These are phyloP conservation scores for Anableps anableps DNA, from an alignment of 2,797 vertebrate genomes.

Conservation along the genomic window DNA sequence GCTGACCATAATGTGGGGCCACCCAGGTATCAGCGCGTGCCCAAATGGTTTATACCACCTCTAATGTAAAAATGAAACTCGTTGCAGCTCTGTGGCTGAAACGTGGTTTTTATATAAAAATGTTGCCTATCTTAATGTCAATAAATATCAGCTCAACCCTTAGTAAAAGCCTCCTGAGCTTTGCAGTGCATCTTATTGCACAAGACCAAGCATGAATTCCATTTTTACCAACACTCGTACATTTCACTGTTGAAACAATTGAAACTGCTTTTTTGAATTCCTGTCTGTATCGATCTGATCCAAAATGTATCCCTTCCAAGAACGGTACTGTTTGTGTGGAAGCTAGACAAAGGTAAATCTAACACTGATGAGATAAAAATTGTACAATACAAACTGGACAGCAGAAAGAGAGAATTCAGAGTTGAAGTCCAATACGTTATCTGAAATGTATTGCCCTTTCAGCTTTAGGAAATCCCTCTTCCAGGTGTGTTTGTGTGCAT, in stretches of 20 bases:
- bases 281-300: conserved; percentile 13
- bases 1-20: not conserved
- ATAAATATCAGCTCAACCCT: conserved; percentile 18
- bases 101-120: conserved; percentile 22
- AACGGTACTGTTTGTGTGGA: conserved; percentile 10
- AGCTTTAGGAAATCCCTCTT: conserved; percentile 62
- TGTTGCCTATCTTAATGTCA: not conserved
- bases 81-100: conserved; percentile 11
- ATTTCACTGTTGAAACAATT: conserved; percentile 11
- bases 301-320: not conserved
- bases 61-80: not conserved
- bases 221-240: conserved; percentile 8
- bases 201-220: conserved; percentile 9
- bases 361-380: conserved; percentile 17
- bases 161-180: conserved; percentile 7
- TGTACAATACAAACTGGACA: conserved; percentile 28
- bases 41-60: not conserved
- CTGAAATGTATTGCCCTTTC: conserved; percentile 16
- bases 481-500: conserved; percentile 51
- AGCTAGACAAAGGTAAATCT: conserved; percentile 5
- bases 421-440: conserved; percentile 7
- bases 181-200: not conserved
- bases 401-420: conserved; percentile 17
- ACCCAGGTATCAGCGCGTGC: not conserved
- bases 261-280: conserved; percentile 3